phyloP scores from a whole-genome alignment of 2,888 invertebrate species.

The Synanthedon andrenaeformis region DNA sequence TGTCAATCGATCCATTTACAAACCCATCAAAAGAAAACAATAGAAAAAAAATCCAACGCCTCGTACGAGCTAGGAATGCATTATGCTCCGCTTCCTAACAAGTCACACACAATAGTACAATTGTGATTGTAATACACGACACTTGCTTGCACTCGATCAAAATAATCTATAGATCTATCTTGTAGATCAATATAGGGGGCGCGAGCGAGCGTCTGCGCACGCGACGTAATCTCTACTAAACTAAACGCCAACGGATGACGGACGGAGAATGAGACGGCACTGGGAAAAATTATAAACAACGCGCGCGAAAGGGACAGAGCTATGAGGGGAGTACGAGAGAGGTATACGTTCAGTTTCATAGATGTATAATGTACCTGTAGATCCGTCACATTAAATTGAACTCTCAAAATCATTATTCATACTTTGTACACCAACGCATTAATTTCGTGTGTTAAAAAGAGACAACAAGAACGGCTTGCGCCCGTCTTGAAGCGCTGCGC shows the following conservation, averaged over 20 bases:
- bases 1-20: conserved; percentile 6
- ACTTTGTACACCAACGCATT: too few relatives aligned
- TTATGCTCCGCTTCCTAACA: background rate
- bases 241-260: conserved; percentile 2
- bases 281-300: conserved; percentile 49
- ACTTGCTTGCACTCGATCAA: conserved; percentile 10
- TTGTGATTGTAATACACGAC: conserved; percentile 13
- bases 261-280: conserved; percentile 4
- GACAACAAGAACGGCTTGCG: too few relatives aligned
- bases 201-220: conserved; percentile 31
- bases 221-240: conserved; percentile 29
- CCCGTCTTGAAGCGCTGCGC: too few relatives aligned
- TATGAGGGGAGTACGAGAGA: conserved; percentile 26
- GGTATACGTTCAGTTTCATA: conserved; percentile 25
- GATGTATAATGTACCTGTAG: too few relatives aligned
- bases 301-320: conserved; percentile 21
- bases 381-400: too few relatives aligned
- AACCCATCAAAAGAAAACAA: conserved; percentile 19
- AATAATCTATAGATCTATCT: conserved; percentile 14
- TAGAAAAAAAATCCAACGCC: background rate
- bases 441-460: too few relatives aligned
- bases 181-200: conserved; percentile 6
- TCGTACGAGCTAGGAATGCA: background rate
- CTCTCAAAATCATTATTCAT: too few relatives aligned
- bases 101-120: conserved; percentile 15